Evolutionary conservation across 1,140 invertebrate genomes (phyloP), one percentile per base, ranked within the genome.

Genomic region (Hypsibius dujardini): DNA sequence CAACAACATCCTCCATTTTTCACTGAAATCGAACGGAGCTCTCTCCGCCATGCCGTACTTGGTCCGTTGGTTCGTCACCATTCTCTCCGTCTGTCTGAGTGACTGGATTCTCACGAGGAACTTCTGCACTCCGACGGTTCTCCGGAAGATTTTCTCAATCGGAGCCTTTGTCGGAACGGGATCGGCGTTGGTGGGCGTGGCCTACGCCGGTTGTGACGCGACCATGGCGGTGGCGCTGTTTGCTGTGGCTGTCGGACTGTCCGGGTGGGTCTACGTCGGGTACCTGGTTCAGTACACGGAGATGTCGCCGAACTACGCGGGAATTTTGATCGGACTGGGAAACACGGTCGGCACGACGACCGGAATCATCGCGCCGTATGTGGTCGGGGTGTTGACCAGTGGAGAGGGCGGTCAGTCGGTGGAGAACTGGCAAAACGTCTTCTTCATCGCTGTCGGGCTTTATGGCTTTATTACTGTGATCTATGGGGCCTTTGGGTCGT

Each of bases 21-120:
- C 50, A 12, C 50, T 56, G n/a, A 56, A 56, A 56, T 56, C 50
- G n/a, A 90, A 92, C 78, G 90, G 91, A 40, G 82, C 92, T 14
- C 80, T 91, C 69, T 90, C 90, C 1, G 90, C 90, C 28, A 80
- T 94, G 71, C 92, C 91, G 1, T 95, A 93, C 79, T 79, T 85
- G 50, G 50, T 56, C n/a, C 50, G 50, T n/a, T 56, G 50, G 50
- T 12, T 56, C 7, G 50, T 56, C n/a, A 56, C 50, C 7, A 12
- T 56, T 7, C 7, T 56, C n/a, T 7, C n/a, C 7, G 50, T 56
- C 50, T 12, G 50, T 0, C 7, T n/a, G n/a, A 56, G 7, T 7
- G 50, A 56, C 50, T 56, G 50, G 50, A 56, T 56, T 56, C 50
- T 56, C 7, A 56, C 50, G 7, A 7, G 0, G n/a, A 56, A 56